Percentiles rank a stretch among this genome's conserved stretches.
Evolutionary conservation across 1,140 invertebrate genomes (phyloP).

Genomic region (Rhagoletis zephyria): DNA sequence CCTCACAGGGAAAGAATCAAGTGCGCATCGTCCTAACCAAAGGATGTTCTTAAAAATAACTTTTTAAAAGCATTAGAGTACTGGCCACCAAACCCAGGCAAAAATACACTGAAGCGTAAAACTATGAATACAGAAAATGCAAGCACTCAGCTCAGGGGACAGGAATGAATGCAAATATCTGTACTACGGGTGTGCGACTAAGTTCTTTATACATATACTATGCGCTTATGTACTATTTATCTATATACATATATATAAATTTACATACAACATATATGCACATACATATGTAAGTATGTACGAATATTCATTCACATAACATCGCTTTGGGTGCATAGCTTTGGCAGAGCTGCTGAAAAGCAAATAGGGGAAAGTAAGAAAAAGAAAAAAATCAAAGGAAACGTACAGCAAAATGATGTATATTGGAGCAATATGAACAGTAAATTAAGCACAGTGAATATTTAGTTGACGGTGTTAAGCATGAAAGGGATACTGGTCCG

Average conservation of each 20-base stretch:
- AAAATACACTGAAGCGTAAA: conserved; percentile 15
- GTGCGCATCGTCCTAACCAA: too few species aligned
- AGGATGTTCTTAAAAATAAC: too few species aligned
- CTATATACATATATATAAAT: background rate
- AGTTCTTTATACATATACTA: too few species aligned
- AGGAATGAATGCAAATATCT: background rate
- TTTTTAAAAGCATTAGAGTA: conserved; percentile 5
- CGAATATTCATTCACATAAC: background rate
- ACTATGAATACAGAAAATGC: conserved; percentile 36
- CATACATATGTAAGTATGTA: background rate
- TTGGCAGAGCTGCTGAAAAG: background rate
- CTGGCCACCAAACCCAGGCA: conserved; percentile 20
- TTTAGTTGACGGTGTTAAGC: background rate
- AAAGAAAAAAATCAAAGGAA: conserved; percentile 8
- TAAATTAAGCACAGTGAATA: conserved; percentile 31
- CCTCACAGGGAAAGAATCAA: too few species aligned
- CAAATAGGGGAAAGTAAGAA: background rate
- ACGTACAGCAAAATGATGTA: background rate
- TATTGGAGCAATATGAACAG: conserved; percentile 37
- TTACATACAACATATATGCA: background rate
- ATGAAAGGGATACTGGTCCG: background rate
- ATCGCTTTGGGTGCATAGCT: background rate
- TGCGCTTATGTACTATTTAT: too few species aligned
- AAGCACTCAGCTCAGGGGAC: background rate
- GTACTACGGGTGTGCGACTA: too few species aligned